A percentile compares a stretch with the other conserved stretches of the same genome.
Conservation (phyloP, 1,140 invertebrate genomes). For the Brachionus koreanus region DNA sequence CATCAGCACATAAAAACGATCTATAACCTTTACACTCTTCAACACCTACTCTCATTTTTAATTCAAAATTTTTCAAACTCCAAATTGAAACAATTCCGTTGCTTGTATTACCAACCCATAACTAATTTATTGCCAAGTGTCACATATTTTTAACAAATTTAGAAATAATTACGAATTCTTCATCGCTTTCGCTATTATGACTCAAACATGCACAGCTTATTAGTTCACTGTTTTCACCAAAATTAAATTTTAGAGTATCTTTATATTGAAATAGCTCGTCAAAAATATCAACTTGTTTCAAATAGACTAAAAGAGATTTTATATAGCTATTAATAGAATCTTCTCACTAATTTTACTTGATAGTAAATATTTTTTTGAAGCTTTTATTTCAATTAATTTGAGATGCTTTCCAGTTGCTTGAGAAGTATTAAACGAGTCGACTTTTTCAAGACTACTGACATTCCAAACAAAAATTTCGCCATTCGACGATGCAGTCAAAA, state of each 20-base stretch:
- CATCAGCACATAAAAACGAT: not conserved
- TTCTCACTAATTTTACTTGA: not conserved
- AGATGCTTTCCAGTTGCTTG: not conserved
- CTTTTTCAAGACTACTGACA: not conserved
- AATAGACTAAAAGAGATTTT: not conserved
- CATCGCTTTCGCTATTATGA: not conserved
- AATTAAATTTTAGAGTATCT: not conserved
- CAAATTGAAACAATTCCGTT: not conserved
- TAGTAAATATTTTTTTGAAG: slow-evolving; percentile 13
- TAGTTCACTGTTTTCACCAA: not conserved
- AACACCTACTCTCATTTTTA: slow-evolving; percentile 24
- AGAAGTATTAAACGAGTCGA: not conserved
- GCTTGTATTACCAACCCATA: not conserved
- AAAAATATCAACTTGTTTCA: not conserved
- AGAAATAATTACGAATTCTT: not conserved
- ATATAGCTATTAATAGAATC: not conserved
- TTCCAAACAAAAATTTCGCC: slow-evolving; percentile 37
- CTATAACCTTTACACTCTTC: not conserved
- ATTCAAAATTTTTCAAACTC: slow-evolving; percentile 7
- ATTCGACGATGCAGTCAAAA: slow-evolving; percentile 11
- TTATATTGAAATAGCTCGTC: not conserved
- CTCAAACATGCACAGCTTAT: slow-evolving; percentile 1
- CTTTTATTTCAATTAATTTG: not conserved
- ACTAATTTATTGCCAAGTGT: not conserved
- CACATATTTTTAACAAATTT: not conserved